phyloP scores from a whole-genome alignment of 1,140 invertebrate species.

The Trachymyrmex septentrionalis region DNA sequence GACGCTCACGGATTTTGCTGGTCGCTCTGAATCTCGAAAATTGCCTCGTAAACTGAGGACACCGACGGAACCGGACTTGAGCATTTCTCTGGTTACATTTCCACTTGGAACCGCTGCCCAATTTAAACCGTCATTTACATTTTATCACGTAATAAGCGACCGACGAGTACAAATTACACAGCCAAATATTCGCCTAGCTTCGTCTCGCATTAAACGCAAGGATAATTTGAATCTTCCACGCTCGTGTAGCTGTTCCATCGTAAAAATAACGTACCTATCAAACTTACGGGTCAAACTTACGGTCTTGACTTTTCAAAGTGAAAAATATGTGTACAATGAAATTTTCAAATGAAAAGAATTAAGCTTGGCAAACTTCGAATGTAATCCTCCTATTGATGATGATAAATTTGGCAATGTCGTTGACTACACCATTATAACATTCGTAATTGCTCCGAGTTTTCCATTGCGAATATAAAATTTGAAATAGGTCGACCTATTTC shows the following conservation, averaged over 20 bases:
- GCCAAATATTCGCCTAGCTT: conserved; percentile 24
- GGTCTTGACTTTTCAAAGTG: not conserved
- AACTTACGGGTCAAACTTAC: not conserved
- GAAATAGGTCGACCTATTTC: conserved; percentile 68
- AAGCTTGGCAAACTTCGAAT: not conserved
- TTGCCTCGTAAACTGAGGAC: conserved; percentile 50
- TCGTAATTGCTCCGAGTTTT: conserved; percentile 60
- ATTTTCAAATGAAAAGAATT: not conserved
- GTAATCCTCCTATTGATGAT: not conserved
- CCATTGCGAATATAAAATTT: conserved; percentile 63
- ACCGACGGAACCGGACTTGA: conserved; percentile 21
- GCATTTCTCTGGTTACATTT: conserved; percentile 10
- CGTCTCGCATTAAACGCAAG: not conserved
- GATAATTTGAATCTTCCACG: not conserved
- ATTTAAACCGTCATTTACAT: conserved; percentile 53
- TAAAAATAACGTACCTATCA: not conserved
- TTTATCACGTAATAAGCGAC: conserved; percentile 54
- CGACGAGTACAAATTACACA: conserved; percentile 34
- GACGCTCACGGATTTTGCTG: conserved; percentile 7
- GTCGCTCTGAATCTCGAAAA: conserved; percentile 43
- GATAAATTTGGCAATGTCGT: conserved; percentile 20
- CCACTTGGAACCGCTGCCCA: conserved; percentile 22
- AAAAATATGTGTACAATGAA: not conserved
- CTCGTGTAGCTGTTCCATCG: not conserved
- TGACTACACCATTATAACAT: conserved; percentile 31